Conservation (phyloP, 2,113 vertebrate genomes). For the Mesitornis unicolor region DNA sequence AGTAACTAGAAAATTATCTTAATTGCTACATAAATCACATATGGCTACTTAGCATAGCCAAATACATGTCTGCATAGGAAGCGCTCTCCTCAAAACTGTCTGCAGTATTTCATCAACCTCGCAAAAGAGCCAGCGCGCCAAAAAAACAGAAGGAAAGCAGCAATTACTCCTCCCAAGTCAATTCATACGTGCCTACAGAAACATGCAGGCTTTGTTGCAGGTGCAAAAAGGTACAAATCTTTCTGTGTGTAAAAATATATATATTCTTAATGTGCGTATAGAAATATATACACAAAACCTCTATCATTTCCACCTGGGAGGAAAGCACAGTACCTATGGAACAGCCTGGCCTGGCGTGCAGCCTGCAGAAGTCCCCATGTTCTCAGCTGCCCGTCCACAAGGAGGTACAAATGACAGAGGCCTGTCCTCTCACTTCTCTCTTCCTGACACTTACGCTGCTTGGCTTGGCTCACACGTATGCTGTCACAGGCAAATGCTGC, state of each 20-base stretch:
- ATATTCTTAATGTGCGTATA: not conserved
- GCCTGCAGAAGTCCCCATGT: not conserved
- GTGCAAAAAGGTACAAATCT: not conserved
- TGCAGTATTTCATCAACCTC: not conserved
- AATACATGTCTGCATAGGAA: slow-evolving; percentile 25
- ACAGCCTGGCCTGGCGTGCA: fast-evolving
- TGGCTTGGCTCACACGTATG: not conserved
- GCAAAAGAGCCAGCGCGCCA: not conserved
- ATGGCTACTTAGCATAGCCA: slow-evolving; percentile 19
- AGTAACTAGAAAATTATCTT: slow-evolving; percentile 34
- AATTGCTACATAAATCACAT: slow-evolving; percentile 49
- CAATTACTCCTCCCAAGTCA: not conserved
- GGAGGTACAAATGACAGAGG: not conserved
- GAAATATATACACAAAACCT: not conserved
- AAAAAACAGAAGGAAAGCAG: not conserved
- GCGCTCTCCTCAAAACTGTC: not conserved
- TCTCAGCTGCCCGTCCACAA: not conserved
- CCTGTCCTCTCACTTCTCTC: not conserved
- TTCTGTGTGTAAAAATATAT: not conserved
- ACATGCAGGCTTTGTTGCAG: fast-evolving
- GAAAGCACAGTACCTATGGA: fast-evolving
- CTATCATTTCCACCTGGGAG: not conserved
- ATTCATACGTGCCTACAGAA: not conserved
- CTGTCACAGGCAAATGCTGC: not conserved
- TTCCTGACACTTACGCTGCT: fast-evolving